Evolutionary conservation across 1,140 invertebrate genomes (phyloP).

Genomic region (Formica selysi): DNA sequence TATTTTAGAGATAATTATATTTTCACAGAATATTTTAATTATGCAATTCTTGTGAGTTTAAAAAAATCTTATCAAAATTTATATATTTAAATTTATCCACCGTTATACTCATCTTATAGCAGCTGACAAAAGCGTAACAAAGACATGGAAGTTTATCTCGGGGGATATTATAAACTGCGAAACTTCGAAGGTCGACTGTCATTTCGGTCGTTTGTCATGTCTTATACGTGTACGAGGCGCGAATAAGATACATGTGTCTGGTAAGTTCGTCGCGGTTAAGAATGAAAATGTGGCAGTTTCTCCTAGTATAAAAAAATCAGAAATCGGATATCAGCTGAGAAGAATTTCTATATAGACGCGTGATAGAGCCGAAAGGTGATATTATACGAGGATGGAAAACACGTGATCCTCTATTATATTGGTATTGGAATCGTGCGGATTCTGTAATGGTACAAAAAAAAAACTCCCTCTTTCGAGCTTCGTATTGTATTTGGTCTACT

Average conservation of each 20-base stretch:
- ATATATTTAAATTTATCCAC: background rate
- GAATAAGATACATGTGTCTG: slow-evolving; percentile 47
- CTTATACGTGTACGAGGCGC: background rate
- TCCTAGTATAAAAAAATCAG: slow-evolving; percentile 1
- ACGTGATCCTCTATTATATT: slow-evolving; percentile 7
- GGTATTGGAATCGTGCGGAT: slow-evolving; percentile 34
- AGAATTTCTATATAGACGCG: slow-evolving; percentile 2
- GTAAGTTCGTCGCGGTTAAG: slow-evolving; percentile 31
- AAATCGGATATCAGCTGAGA: background rate
- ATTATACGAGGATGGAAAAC: slow-evolving; percentile 29
- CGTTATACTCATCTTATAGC: background rate
- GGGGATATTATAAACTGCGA: slow-evolving; percentile 24
- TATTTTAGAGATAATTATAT: too few relatives aligned
- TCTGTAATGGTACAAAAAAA: slow-evolving; percentile 14
- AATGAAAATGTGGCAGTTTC: background rate
- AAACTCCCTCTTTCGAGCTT: background rate
- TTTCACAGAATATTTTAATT: background rate
- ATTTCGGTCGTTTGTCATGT: slow-evolving; percentile 36
- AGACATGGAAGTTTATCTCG: slow-evolving; percentile 22
- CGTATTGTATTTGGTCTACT: slow-evolving; percentile 45
- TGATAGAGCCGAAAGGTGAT: background rate
- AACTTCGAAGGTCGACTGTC: slow-evolving; percentile 49
- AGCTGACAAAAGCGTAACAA: background rate
- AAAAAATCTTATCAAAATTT: slow-evolving; percentile 21
- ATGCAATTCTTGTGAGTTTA: background rate